Conservation (phyloP, 2,888 invertebrate genomes). For the Ischnus inquisitorius region DNA sequence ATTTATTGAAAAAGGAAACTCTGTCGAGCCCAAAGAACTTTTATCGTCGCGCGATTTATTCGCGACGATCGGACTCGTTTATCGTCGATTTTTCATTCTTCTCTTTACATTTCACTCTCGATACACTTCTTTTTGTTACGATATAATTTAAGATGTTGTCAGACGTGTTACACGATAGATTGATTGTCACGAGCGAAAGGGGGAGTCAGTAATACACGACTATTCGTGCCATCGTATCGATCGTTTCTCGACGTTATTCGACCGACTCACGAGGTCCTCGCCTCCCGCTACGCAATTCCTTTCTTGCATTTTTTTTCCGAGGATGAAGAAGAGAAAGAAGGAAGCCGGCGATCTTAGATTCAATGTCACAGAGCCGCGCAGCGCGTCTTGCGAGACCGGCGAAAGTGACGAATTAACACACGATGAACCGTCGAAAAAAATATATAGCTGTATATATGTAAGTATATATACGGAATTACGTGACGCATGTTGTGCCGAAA, state of each 20-base stretch:
- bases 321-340: not conserved
- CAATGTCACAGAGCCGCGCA: constrained; percentile 5
- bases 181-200: constrained; percentile 27
- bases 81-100: constrained; percentile 28
- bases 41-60: constrained; percentile 2
- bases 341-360: not conserved
- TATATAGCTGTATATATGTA: constrained; percentile 12
- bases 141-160: constrained; percentile 23
- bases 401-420: constrained; percentile 48
- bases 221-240: constrained; percentile 20
- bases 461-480: constrained; percentile 44
- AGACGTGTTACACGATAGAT: constrained; percentile 24
- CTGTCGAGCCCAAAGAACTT: constrained; percentile 13
- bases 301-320: constrained; percentile 19
- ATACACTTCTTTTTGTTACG: not conserved
- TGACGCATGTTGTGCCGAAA: constrained; percentile 54
- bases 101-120: not conserved
- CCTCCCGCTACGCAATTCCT: constrained; percentile 35
- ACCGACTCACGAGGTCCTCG: constrained; percentile 6
- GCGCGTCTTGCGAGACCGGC: constrained; percentile 4
- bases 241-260: not conserved
- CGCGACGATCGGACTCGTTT: not conserved
- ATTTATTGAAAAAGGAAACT: constrained; percentile 54
- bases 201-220: constrained; percentile 45
- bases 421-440: constrained; percentile 27